phyloP scores from a whole-genome alignment of 2,113 vertebrate species.

The Eudyptes chrysolophus region DNA sequence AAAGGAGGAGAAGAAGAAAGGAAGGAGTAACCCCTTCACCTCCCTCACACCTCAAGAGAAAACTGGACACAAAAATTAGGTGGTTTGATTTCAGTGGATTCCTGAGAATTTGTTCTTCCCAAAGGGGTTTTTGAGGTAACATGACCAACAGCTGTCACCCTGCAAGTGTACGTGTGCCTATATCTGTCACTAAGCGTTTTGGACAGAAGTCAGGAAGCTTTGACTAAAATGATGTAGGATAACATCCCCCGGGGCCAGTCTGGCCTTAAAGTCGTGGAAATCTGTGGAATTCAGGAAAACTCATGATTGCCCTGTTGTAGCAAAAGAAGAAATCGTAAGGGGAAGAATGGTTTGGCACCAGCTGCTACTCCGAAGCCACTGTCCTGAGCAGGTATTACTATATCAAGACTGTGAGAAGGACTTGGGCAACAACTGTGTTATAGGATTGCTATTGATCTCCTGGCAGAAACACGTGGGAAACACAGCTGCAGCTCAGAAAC shows the following conservation, averaged over 20 bases:
- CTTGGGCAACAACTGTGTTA: background rate
- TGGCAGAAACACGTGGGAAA: background rate
- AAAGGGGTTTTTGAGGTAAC: background rate
- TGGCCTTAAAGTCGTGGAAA: background rate
- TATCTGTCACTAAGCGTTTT: background rate
- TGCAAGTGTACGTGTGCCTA: fast-evolving
- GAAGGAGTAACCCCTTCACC: background rate
- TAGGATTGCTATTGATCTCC: background rate
- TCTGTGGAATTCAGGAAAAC: background rate
- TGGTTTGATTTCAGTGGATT: background rate
- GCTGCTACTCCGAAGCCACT: background rate
- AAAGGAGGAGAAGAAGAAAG: background rate
- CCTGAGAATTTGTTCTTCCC: background rate
- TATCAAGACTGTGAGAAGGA: background rate
- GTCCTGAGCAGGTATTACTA: background rate
- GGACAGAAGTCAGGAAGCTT: background rate
- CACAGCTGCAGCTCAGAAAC: background rate
- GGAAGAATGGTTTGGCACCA: background rate
- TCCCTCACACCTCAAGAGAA: background rate
- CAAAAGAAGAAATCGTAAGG: background rate
- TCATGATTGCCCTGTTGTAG: background rate
- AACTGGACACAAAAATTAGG: background rate
- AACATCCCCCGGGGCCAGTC: background rate
- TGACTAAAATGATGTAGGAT: background rate
- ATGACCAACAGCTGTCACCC: background rate